Evolutionary conservation across 2,888 invertebrate species (phyloP).

Genomic region (Cheilosia grossa): DNA sequence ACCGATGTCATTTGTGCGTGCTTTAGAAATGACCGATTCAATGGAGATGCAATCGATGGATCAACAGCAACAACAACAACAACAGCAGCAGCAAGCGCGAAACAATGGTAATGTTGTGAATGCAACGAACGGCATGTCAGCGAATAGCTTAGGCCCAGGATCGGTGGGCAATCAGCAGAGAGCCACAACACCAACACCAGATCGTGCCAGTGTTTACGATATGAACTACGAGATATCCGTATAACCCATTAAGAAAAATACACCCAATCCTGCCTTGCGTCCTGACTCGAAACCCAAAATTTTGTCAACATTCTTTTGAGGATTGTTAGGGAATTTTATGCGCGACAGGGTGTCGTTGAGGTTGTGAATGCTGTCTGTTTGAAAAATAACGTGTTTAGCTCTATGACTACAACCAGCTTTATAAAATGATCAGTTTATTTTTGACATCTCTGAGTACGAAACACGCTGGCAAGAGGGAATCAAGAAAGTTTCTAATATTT

Average conservation of each 20-base stretch:
- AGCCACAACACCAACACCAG: constrained; percentile 87
- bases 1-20: constrained; percentile 94
- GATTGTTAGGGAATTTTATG: constrained; percentile 13
- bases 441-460: too few species aligned
- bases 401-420: too few species aligned
- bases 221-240: constrained; percentile 98
- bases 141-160: constrained; percentile 64
- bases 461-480: too few species aligned
- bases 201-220: constrained; percentile 95
- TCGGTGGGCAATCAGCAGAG: constrained; percentile 81
- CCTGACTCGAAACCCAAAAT: constrained; percentile 63
- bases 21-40: constrained; percentile 94
- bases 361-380: constrained; percentile 40
- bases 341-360: constrained; percentile 14
- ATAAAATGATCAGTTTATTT: too few species aligned
- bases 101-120: constrained; percentile 78
- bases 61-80: constrained; percentile 81
- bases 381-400: too few species aligned
- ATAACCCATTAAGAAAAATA: constrained; percentile 85
- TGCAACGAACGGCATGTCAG: constrained; percentile 68
- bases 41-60: constrained; percentile 89
- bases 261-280: constrained; percentile 76
- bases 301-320: constrained; percentile 68
- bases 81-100: constrained; percentile 76
- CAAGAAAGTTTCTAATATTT: too few species aligned